Evolutionary conservation across 2,888 invertebrate species (phyloP), one percentile per base, ranked within the genome.

Genomic region (Elgonia sp.): DNA sequence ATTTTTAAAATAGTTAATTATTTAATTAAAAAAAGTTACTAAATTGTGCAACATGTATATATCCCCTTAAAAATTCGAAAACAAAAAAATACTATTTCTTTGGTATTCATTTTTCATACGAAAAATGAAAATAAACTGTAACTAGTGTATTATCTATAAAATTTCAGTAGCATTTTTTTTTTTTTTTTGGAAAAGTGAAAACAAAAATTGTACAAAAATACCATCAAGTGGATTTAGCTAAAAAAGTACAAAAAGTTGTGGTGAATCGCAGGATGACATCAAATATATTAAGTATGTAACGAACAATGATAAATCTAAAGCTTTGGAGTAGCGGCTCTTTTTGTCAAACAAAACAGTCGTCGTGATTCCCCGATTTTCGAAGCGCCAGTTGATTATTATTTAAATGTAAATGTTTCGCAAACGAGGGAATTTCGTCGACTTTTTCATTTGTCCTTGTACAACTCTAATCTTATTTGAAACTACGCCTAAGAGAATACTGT

Each of bases 401-500:
- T 75, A 75, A 75, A 75, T 89, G 90, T 46, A 53, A 29, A 83
- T 55, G 20, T 77, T 80, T 85, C 57, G 84, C 40, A 89, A 84
- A 72, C 70, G 90, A 91, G 29, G 83, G 76, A 90, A 62, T 70
- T 18, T 37, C 62, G 37, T 50, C 39, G 70, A 57, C 69, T 39
- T 21, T 69, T 50, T 37, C 39, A 37, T 69, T 42, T 37, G 50
- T 37, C 16, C 21, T 37, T 20, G 63, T 57, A 67, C 20, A 12
- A 40, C 29, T 65, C 18, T 91, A 91, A 89, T 86, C 85, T 85
- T 84, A 75, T 77, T 89, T 90, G 70, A 77, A 80, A 84, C 89
- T 92, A 92, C 86, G 88, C 86, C 91, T 94, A 93, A 88, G 92
- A 93, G 79, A 87, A 94, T 94, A 94, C 94, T 94, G 94, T 93